Evolutionary conservation across 2,797 vertebrate species (phyloP).

Genomic region (Botia kubotai): DNA sequence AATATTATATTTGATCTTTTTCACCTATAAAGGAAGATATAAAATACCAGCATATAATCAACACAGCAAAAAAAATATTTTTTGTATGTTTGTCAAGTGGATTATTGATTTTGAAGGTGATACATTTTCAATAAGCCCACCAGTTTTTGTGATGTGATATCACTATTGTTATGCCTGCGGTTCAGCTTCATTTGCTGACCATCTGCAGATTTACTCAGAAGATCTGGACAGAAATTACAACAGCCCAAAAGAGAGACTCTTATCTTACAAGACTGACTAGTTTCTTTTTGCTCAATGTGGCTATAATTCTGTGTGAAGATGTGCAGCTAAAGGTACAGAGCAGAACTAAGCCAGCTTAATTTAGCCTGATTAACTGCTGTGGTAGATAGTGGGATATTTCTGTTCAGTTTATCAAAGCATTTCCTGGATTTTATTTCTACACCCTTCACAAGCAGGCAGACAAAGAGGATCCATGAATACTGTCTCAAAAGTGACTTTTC

Average conservation of each 20-base stretch:
- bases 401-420: background rate
- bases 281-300: constrained; percentile 10
- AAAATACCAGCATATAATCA: background rate
- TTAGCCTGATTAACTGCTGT: background rate
- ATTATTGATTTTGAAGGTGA: background rate
- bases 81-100: background rate
- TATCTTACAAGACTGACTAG: constrained; percentile 19
- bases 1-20: background rate
- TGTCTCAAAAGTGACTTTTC: background rate
- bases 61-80: background rate
- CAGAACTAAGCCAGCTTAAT: background rate
- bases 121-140: background rate
- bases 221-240: constrained; percentile 33
- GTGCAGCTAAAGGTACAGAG: constrained; percentile 5
- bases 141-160: background rate
- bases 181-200: constrained; percentile 10
- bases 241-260: background rate
- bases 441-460: background rate
- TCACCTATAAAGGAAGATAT: too few relatives aligned
- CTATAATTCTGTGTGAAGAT: constrained; percentile 15
- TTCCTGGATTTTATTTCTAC: background rate
- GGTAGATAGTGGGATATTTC: background rate
- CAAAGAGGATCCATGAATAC: background rate
- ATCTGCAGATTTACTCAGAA: constrained; percentile 32
- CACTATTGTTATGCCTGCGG: background rate